Conservation (phyloP, 2,113 vertebrate species). For the Callocephalon fimbriatum region DNA sequence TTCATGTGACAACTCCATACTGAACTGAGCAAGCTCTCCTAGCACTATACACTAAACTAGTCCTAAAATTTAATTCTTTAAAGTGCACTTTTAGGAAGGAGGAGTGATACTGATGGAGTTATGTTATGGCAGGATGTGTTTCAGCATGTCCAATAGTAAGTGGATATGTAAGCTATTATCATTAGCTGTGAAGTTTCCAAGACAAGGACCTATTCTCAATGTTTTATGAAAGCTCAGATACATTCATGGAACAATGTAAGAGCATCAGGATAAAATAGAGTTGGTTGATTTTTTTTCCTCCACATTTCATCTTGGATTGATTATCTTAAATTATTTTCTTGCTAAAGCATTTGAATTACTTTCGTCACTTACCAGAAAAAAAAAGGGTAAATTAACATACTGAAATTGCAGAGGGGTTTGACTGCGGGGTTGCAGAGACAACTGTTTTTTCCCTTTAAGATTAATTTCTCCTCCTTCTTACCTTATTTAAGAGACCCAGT, state of each 20-base stretch:
- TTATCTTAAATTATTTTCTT: background rate
- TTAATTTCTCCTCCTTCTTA: constrained; percentile 28
- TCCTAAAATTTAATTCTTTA: background rate
- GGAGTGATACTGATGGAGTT: background rate
- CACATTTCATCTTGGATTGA: background rate
- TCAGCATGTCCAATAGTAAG: background rate
- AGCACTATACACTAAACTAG: background rate
- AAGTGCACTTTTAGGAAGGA: background rate
- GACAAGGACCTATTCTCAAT: background rate
- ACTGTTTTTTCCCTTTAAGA: constrained; percentile 21
- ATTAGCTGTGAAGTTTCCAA: background rate
- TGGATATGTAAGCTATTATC: background rate
- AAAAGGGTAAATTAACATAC: background rate
- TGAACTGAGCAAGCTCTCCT: background rate
- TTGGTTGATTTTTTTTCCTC: accelerated
- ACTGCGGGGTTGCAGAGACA: background rate
- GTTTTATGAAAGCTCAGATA: background rate
- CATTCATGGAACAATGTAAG: background rate
- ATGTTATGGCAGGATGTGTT: background rate
- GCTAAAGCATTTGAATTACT: background rate
- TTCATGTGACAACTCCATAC: background rate
- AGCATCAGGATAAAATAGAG: background rate
- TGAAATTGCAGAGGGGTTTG: background rate
- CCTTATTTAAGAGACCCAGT: constrained; percentile 47
- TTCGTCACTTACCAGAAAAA: background rate